A percentile compares a stretch with the other conserved stretches of the same genome.
phyloP scores from a whole-genome alignment of 1,140 invertebrate species.

The Papilio glaucus region DNA sequence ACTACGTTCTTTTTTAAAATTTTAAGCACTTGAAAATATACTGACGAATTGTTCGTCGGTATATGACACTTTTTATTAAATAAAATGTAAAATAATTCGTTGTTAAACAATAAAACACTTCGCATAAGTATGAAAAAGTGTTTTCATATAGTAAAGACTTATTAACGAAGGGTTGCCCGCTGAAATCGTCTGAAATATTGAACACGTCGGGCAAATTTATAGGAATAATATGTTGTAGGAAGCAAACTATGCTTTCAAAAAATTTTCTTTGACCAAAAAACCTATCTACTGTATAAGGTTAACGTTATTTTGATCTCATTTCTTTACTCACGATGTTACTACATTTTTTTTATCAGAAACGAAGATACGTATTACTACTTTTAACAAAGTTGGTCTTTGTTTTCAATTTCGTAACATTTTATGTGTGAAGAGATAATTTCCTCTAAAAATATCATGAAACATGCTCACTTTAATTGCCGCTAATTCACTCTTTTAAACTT shows the following conservation, averaged over 20 bases:
- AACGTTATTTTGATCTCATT: background rate
- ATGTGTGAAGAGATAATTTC: no score
- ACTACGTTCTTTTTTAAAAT: no score
- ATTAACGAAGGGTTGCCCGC: slow-evolving; percentile 75
- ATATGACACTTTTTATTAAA: background rate
- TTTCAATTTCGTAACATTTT: no score
- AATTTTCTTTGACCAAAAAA: slow-evolving; percentile 19
- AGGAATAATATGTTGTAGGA: slow-evolving; percentile 78
- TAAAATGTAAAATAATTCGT: background rate
- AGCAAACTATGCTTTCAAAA: slow-evolving; percentile 21
- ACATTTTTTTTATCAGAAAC: background rate
- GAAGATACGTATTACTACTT: background rate
- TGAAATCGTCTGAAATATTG: slow-evolving; percentile 81
- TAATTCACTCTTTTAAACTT: no score
- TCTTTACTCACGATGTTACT: no score
- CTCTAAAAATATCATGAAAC: no score
- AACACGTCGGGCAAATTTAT: slow-evolving; percentile 79
- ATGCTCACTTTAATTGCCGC: background rate
- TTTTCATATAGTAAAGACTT: slow-evolving; percentile 55
- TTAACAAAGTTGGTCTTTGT: background rate
- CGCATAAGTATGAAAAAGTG: slow-evolving; percentile 15
- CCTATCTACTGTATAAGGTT: background rate
- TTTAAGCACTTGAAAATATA: no score
- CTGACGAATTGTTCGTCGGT: no score
- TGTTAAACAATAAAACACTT: slow-evolving; percentile 16